Evolutionary conservation across 2,888 invertebrate genomes (phyloP).

Genomic region (Troglohyphantes excavatus): DNA sequence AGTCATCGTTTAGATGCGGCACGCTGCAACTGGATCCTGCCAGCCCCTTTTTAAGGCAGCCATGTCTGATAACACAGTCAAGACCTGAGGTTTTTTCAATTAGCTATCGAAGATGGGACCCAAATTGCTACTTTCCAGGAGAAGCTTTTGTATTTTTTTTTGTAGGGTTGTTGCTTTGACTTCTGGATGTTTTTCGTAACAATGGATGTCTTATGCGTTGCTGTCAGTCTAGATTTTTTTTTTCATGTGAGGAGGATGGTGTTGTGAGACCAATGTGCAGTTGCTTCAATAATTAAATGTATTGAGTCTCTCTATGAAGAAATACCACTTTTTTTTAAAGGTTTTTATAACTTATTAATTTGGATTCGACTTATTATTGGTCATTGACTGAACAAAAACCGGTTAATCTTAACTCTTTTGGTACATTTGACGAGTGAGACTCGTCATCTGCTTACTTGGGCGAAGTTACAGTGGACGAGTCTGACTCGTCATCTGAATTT

Average conservation of each 20-base stretch:
- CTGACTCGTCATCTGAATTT: too few species aligned
- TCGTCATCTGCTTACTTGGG: too few species aligned
- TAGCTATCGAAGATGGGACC: background rate
- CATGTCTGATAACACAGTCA: background rate
- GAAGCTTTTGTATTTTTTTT: background rate
- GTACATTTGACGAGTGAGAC: too few species aligned
- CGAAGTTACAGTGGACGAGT: too few species aligned
- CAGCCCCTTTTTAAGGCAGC: background rate
- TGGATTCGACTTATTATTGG: too few species aligned
- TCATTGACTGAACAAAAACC: too few species aligned
- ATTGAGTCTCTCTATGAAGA: too few species aligned
- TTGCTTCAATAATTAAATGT: too few species aligned
- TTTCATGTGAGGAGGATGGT: background rate
- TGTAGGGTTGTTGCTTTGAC: background rate
- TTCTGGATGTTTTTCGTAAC: background rate
- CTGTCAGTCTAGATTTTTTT: background rate
- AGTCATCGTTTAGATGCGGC: slow-evolving; percentile 53
- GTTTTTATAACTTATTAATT: too few species aligned
- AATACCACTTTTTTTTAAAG: too few species aligned
- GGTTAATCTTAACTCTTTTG: too few species aligned
- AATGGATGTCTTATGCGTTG: background rate
- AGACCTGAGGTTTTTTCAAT: background rate
- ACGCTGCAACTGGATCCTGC: background rate
- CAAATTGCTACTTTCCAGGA: background rate
- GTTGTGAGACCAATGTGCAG: too few species aligned